A percentile compares a stretch with the other conserved stretches of the same genome.
These are phyloP conservation scores for Notamacropus eugenii DNA, from an alignment of 2,797 vertebrate genomes.

Conservation along the genomic window DNA sequence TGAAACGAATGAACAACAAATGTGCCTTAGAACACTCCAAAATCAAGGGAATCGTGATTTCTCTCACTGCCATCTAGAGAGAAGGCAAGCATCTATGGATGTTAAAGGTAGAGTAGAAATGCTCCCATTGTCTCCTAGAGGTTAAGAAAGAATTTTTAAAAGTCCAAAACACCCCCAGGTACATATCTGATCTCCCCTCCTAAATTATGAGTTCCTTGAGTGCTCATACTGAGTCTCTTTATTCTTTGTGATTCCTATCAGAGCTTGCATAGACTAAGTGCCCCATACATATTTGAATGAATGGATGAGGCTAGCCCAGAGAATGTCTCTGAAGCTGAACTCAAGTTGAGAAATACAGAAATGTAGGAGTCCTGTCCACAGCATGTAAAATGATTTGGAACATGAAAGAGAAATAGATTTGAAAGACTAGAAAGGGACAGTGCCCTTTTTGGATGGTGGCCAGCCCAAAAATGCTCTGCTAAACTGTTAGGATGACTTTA, in stretches of 20 bases:
- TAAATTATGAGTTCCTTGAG: neutral
- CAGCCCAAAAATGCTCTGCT: neutral
- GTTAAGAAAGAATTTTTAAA: neutral
- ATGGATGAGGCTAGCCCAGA: neutral
- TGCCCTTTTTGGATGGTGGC: neutral
- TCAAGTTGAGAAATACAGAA: neutral
- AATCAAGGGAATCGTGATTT: neutral
- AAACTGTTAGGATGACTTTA: constrained; percentile 17
- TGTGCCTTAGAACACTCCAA: neutral
- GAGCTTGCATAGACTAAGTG: neutral
- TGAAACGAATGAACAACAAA: neutral
- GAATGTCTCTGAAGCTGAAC: neutral
- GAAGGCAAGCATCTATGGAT: neutral
- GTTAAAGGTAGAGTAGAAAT: neutral
- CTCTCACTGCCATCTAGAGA: neutral
- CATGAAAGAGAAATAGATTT: neutral
- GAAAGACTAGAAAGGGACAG: constrained; percentile 32
- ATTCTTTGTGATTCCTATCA: neutral
- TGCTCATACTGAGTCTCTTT: neutral
- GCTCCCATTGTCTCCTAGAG: neutral
- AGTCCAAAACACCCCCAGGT: neutral
- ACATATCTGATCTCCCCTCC: neutral
- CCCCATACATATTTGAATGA: neutral
- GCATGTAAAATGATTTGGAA: neutral
- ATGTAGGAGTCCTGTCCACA: neutral